Conservation (phyloP, 1,140 invertebrate species). For the Cydia pomonella region DNA sequence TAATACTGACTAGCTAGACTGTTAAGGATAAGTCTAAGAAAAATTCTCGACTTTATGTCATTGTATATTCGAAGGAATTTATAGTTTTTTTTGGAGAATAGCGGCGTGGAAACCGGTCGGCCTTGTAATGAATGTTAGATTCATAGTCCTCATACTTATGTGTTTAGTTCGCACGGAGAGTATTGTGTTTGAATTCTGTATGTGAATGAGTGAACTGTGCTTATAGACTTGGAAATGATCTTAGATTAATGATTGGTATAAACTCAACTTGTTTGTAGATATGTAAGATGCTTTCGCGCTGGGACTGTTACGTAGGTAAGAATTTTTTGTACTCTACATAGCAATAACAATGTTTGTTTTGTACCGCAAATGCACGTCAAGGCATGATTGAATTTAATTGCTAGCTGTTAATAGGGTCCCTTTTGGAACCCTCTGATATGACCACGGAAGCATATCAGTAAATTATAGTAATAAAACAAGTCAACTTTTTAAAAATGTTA, state of each 20-base stretch:
- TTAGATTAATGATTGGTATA: background rate
- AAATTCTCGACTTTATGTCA: constrained; percentile 36
- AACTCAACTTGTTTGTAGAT: background rate
- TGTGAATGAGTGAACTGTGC: background rate
- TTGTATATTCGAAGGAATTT: constrained; percentile 25
- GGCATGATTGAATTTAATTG: no score
- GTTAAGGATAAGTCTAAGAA: background rate
- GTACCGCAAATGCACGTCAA: no score
- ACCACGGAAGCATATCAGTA: no score
- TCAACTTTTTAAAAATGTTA: no score
- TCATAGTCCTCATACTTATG: constrained; percentile 40
- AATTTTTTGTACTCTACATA: no score
- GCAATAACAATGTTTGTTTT: no score
- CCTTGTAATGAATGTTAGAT: constrained; percentile 42
- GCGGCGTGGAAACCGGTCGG: constrained; percentile 33
- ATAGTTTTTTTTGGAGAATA: constrained; percentile 27
- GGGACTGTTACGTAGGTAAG: no score
- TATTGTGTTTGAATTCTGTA: constrained; percentile 43
- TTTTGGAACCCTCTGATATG: no score
- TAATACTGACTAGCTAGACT: constrained; percentile 35
- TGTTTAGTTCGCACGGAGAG: constrained; percentile 38
- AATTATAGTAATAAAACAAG: no score
- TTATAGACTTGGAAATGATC: constrained; percentile 9
- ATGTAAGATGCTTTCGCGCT: no score
- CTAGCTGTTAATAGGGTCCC: no score